Conservation (phyloP, 2,888 invertebrate species). For the Oscheius sp. region DNA sequence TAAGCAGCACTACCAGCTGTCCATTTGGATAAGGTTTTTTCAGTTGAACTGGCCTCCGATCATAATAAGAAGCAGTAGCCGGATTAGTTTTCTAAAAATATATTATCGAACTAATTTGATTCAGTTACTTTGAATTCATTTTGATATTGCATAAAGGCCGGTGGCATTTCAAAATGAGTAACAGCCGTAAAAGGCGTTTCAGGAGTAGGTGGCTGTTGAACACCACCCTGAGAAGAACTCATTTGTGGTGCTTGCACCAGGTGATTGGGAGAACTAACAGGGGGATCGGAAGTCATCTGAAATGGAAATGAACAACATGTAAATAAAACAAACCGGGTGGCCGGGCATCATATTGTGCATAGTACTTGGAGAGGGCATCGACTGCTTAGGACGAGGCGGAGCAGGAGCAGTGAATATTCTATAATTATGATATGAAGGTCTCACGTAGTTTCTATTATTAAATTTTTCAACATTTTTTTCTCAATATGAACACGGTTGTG, state of each 20-base stretch:
- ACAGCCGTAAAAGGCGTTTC: conserved; percentile 24
- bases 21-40: conserved; percentile 19
- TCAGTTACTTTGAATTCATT: conserved; percentile 16
- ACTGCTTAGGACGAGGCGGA: conserved; percentile 11
- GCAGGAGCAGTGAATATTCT: conserved; percentile 22
- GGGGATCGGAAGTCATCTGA: conserved; percentile 16
- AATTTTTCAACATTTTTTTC: not conserved
- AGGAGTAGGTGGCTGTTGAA: not conserved
- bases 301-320: not conserved
- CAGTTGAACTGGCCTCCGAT: conserved; percentile 4
- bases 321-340: conserved; percentile 7
- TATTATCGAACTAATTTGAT: not conserved
- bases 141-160: conserved; percentile 8
- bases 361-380: conserved; percentile 12
- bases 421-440: not conserved
- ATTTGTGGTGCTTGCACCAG: not conserved
- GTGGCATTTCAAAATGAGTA: conserved; percentile 24
- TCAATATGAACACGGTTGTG: not conserved
- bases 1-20: not conserved
- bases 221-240: not conserved
- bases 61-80: not conserved
- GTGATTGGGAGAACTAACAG: conserved; percentile 8
- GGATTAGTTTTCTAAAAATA: conserved; percentile 13
- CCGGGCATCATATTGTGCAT: conserved; percentile 6
- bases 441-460: not conserved